These are phyloP conservation scores for Parapsyche elsis DNA, from an alignment of 1,140 invertebrate species.

Conservation along the genomic window DNA sequence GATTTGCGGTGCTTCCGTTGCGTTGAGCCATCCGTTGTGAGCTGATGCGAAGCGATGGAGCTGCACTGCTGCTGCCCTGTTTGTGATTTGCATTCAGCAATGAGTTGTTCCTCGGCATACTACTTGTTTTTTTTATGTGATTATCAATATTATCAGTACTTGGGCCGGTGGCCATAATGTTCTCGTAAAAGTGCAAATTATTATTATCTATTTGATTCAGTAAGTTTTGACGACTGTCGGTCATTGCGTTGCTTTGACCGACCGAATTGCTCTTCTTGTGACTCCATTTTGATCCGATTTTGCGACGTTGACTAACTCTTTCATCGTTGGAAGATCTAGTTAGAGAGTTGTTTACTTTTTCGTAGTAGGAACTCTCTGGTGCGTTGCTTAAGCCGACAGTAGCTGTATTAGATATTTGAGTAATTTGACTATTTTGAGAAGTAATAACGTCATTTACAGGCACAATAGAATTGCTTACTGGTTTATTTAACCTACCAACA, in stretches of 20 bases:
- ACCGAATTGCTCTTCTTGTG: slow-evolving; percentile 67
- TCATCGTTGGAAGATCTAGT: slow-evolving; percentile 60
- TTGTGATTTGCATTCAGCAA: slow-evolving; percentile 43
- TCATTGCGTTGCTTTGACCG: slow-evolving; percentile 62
- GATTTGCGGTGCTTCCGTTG: slow-evolving; percentile 30
- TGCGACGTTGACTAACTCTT: slow-evolving; percentile 60
- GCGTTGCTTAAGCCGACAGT: slow-evolving; percentile 46
- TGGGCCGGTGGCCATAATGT: slow-evolving; percentile 60
- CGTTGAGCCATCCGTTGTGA: slow-evolving; percentile 40
- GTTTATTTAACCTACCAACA: slow-evolving; percentile 51
- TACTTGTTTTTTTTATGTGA: slow-evolving; percentile 61
- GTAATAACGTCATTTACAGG: slow-evolving; percentile 61
- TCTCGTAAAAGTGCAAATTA: slow-evolving; percentile 65
- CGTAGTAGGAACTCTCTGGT: slow-evolving; percentile 46
- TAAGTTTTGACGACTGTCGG: slow-evolving; percentile 65
- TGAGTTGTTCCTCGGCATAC: slow-evolving; percentile 62
- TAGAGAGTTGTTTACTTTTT: slow-evolving; percentile 42
- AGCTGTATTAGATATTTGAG: slow-evolving; percentile 47
- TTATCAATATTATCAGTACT: slow-evolving; percentile 52
- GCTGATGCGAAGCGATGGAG: not conserved
- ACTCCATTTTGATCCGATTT: slow-evolving; percentile 59
- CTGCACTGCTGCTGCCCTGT: slow-evolving; percentile 47
- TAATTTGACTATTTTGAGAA: slow-evolving; percentile 57
- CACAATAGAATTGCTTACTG: slow-evolving; percentile 51
- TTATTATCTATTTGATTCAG: slow-evolving; percentile 59